These are phyloP conservation scores for Scotopteryx bipunctaria DNA, from an alignment of 2,888 invertebrate species.

Conservation along the genomic window DNA sequence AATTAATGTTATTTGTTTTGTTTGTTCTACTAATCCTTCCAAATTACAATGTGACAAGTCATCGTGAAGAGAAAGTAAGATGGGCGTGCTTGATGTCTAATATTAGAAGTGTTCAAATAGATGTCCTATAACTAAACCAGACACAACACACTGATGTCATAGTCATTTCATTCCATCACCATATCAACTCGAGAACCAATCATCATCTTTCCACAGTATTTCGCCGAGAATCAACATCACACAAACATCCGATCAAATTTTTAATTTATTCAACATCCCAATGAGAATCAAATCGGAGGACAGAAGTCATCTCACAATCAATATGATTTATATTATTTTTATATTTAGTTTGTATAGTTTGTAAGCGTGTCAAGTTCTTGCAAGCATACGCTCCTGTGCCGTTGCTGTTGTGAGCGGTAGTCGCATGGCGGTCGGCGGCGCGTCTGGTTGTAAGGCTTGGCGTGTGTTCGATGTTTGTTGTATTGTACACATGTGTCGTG, in stretches of 20 bases:
- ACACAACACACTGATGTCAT: slow-evolving; percentile 74
- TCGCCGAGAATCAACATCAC: slow-evolving; percentile 26
- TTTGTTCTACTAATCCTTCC: slow-evolving; percentile 27
- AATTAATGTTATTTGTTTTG: slow-evolving; percentile 28
- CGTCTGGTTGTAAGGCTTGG: slow-evolving; percentile 53
- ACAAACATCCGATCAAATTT: slow-evolving; percentile 40
- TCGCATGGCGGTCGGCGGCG: slow-evolving; percentile 27
- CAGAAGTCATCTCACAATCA: slow-evolving; percentile 70
- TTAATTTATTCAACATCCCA: slow-evolving; percentile 55
- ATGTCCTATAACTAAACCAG: slow-evolving; percentile 52
- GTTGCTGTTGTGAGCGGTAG: background rate
- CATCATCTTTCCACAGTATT: slow-evolving; percentile 26
- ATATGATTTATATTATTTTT: slow-evolving; percentile 67
- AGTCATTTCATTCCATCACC: slow-evolving; percentile 55
- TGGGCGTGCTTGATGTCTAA: slow-evolving; percentile 29
- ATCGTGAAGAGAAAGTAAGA: slow-evolving; percentile 26
- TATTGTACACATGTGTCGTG: slow-evolving; percentile 73
- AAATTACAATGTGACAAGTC: slow-evolving; percentile 31
- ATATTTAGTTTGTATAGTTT: slow-evolving; percentile 66
- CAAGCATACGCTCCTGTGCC: slow-evolving; percentile 57
- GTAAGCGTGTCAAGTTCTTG: slow-evolving; percentile 63
- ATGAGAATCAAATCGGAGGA: slow-evolving; percentile 46
- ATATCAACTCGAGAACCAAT: slow-evolving; percentile 43
- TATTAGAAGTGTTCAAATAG: slow-evolving; percentile 36
- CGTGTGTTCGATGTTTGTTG: slow-evolving; percentile 79